Conservation (phyloP, 2,888 invertebrate species). For the Aleiodes testaceus region DNA sequence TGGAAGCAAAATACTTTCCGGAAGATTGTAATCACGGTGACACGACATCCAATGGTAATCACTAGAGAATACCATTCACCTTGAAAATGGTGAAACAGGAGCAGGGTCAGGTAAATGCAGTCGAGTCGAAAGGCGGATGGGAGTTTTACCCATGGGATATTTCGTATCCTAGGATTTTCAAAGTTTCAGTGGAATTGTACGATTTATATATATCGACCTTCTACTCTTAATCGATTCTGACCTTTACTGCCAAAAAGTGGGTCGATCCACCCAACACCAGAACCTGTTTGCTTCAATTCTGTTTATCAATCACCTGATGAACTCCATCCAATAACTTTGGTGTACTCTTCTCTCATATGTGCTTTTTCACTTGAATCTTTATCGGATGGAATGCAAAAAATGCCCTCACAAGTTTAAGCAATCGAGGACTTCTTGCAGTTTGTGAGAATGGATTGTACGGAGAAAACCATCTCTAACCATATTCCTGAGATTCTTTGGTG, state of each 20-base stretch:
- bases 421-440: conserved; percentile 19
- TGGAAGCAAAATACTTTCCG: conserved; percentile 6
- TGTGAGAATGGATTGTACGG: not conserved
- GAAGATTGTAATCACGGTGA: conserved; percentile 30
- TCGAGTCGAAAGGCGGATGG: not conserved
- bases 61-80: conserved; percentile 19
- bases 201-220: conserved; percentile 12
- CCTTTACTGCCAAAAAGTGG: conserved; percentile 46
- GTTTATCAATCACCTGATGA: conserved; percentile 34
- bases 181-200: conserved; percentile 18
- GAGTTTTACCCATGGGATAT: conserved; percentile 14
- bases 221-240: conserved; percentile 43
- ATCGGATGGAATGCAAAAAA: not conserved
- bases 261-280: conserved; percentile 47
- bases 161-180: not conserved
- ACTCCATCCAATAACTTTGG: conserved; percentile 12
- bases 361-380: not conserved
- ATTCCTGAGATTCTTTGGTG: conserved; percentile 11
- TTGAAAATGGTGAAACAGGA: conserved; percentile 15
- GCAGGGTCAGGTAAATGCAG: conserved; percentile 28
- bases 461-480: conserved; percentile 3
- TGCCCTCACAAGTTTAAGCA: not conserved
- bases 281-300: conserved; percentile 45
- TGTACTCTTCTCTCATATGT: not conserved
- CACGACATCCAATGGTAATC: conserved; percentile 11